Base-by-base conservation (phyloP, 2,888 invertebrate genomes). In the Scaptomyza flava region DNA sequence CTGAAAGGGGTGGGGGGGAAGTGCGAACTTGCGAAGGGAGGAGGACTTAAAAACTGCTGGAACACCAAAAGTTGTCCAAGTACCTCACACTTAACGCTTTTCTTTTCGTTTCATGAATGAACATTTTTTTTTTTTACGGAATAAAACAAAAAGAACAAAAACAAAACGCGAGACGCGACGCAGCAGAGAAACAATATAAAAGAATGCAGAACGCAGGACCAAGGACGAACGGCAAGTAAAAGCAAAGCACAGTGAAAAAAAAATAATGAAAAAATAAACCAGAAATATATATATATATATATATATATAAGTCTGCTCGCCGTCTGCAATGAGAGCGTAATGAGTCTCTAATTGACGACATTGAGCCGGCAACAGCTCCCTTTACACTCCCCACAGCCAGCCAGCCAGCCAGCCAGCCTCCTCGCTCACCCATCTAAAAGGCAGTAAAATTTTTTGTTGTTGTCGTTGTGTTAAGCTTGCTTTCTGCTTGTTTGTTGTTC, bases 291-390 rank as follows among this genome's bases (percentile, higher is more conserved):
- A 17, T 33, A 27, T 41, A 34, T 36, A 43, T 48, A 46, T 56
- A 20, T 71, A 54, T 63, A 60, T 80, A 75, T 17, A 83, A 85
- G 89, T 90, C 90, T 90, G 89, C 71, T 75, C 81, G 82, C 73
- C 82, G 91, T 90, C 90, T 90, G 89, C 89, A 89, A 80, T 87
- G 82, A 77, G 78, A 85, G 87, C 87, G 89, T 90, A 90, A 90
- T 90, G 90, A 90, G 89, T 89, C 87, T 90, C 89, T 90, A 90
- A 90, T 90, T 90, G 90, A 81, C 82, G 88, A 75, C 87, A 86
- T 77, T 87, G 81, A 81, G 89, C 72, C 68, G 66, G 54, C 34
- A 33, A 2, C 61, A 46, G 34, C 48, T 23, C 36, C n/a, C 12
- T 27, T 27, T 2, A 9, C 20, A 23, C 9, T 14, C 20, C 6